phyloP scores from a whole-genome alignment of 2,888 invertebrate genomes.

The Lathronympha strigana region DNA sequence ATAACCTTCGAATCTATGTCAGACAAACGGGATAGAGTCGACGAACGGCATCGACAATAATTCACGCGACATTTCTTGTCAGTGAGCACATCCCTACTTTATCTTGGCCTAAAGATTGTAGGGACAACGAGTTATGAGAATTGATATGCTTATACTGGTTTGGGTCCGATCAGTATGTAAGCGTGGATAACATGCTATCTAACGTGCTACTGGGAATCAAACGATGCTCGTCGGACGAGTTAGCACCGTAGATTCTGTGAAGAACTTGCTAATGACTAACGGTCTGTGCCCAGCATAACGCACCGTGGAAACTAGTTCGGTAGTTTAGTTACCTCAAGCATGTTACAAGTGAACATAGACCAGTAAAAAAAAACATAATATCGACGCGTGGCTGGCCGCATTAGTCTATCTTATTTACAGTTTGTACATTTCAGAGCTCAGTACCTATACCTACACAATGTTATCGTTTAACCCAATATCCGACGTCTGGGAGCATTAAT shows the following conservation, averaged over 20 bases:
- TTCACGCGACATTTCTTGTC: conserved; percentile 1
- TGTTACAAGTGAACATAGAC: not conserved
- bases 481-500: conserved; percentile 12
- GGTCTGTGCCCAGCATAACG: conserved; percentile 32
- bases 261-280: conserved; percentile 44
- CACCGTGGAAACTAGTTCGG: conserved; percentile 30
- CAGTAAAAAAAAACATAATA: not conserved
- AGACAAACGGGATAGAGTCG: conserved; percentile 68
- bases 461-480: conserved; percentile 26
- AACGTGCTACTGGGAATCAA: conserved; percentile 33
- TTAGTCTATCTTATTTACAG: conserved; percentile 9
- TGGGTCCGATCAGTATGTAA: not conserved
- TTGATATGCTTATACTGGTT: conserved; percentile 34
- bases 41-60: conserved; percentile 60
- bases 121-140: not conserved
- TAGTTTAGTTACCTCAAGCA: conserved; percentile 9
- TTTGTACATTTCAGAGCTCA: too few relatives aligned
- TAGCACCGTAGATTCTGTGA: conserved; percentile 52
- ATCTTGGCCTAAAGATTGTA: not conserved
- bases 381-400: not conserved
- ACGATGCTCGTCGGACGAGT: conserved; percentile 27
- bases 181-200: conserved; percentile 33
- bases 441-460: not conserved
- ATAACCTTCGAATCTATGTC: conserved; percentile 81
- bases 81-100: not conserved